Percentiles rank a stretch among this genome's conserved stretches.
Conservation (phyloP, 2,888 invertebrate species). For the Elgonia sp. region DNA sequence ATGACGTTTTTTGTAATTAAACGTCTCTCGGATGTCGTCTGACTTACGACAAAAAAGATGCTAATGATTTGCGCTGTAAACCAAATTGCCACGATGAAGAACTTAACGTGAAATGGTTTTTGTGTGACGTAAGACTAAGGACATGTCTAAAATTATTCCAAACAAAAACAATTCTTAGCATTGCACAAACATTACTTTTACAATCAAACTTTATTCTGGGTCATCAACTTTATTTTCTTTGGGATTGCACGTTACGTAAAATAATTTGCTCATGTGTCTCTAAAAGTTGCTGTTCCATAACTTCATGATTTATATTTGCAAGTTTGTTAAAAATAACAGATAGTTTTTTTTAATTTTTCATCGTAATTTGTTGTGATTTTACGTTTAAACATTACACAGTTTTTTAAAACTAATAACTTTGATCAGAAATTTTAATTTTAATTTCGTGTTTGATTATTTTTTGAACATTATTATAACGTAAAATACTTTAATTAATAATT, state of each 20-base stretch:
- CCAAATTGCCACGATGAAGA: conserved; percentile 10
- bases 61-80: neutral
- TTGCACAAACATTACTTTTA: conserved; percentile 28
- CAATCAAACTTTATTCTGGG: conserved; percentile 29
- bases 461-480: too few relatives aligned
- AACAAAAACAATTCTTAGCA: conserved; percentile 13
- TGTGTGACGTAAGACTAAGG: conserved; percentile 30
- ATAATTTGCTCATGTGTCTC: neutral
- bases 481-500: too few relatives aligned
- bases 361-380: too few relatives aligned
- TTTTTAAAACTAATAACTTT: too few relatives aligned
- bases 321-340: too few relatives aligned
- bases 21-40: neutral
- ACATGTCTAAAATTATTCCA: conserved; percentile 4
- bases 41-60: neutral
- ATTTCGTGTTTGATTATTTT: too few relatives aligned
- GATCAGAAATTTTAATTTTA: too few relatives aligned
- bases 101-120: conserved; percentile 16
- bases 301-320: neutral
- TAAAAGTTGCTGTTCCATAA: conserved; percentile 14
- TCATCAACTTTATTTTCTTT: conserved; percentile 29
- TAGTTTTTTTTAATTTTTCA: too few relatives aligned
- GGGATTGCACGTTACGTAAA: conserved; percentile 18
- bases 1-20: conserved; percentile 50
- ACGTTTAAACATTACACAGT: too few relatives aligned